A percentile compares a stretch with the other conserved stretches of the same genome.
Conservation (phyloP, 2,113 vertebrate species). For the Arvicanthis niloticus region DNA sequence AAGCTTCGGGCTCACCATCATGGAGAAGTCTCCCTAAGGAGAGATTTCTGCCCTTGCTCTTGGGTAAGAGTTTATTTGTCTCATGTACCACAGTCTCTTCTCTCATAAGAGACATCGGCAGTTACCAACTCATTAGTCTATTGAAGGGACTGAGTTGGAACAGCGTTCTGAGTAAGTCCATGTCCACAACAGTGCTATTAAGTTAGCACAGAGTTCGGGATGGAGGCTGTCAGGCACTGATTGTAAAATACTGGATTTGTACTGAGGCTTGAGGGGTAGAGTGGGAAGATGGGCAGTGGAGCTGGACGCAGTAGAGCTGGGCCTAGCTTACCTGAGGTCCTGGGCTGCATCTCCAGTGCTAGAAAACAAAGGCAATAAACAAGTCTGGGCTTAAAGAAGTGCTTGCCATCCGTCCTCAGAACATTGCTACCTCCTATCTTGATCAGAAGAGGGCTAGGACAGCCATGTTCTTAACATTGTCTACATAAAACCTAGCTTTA, state of each 20-base stretch:
- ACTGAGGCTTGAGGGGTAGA: not conserved
- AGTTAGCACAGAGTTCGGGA: not conserved
- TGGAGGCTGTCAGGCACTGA: not conserved
- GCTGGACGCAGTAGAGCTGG: not conserved
- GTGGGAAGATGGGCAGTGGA: not conserved
- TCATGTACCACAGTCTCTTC: not conserved
- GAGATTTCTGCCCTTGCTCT: not conserved
- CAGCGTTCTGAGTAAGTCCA: not conserved
- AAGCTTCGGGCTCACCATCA: not conserved
- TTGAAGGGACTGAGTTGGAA: not conserved
- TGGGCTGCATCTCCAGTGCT: not conserved
- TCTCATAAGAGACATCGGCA: not conserved
- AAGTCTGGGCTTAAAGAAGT: not conserved
- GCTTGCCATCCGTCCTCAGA: not conserved
- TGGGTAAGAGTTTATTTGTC: not conserved
- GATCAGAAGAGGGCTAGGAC: not conserved
- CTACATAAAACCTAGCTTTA: not conserved
- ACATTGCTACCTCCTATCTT: not conserved
- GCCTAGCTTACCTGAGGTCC: not conserved
- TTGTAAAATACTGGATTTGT: slow-evolving; percentile 12
- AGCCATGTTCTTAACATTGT: not conserved
- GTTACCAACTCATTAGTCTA: not conserved
- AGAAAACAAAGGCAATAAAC: not conserved
- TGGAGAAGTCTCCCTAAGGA: not conserved
- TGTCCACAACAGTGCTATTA: not conserved